Evolutionary conservation across 2,888 invertebrate species (phyloP), one percentile per base, ranked within the genome.

Genomic region (Catocala nupta): DNA sequence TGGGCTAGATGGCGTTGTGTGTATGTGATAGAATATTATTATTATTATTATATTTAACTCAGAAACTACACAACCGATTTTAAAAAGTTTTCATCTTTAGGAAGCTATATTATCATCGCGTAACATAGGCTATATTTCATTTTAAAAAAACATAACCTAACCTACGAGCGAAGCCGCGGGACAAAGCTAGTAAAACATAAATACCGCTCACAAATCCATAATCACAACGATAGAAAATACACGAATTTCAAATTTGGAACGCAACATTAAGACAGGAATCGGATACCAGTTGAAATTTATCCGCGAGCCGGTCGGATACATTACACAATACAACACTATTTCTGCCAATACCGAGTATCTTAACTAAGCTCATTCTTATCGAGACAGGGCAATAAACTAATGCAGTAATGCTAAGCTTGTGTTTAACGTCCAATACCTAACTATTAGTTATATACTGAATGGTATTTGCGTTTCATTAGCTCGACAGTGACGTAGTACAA

Each of bases 351-450:
- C 45, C 16, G 39, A 61, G 34, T 51, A 56, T 55, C 36, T 61
- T 13, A 39, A 56, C 45, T 49, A 43, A 49, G 54, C 13, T 43
- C 53, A 43, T 47, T 66, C 52, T 63, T 65, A 71, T 66, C 66
- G 56, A 12, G 63, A 49, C 52, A 57, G 16, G 51, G 39, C 65
- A 65, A 74, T 75, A 67, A 74, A 74, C 61, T 57, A 69, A 71
- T 69, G 71, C 69, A 74, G 64, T 74, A 66, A 64, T 61, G 61
- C 61, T 65, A 60, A 61, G 52, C 36, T 33, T 65, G 55, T 49
- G 54, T 13, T 34, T 36, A 59, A 62, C 11, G 64, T 62, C 49
- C 62, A 56, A 63, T 65, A 66, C 50, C 56, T 16, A 25, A n/a
- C 55, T 47, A 49, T 58, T 69, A 71, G 54, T 59, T 49, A 75